These are phyloP conservation scores for Ectropis grisescens DNA, from an alignment of 1,140 invertebrate species.

Conservation along the genomic window DNA sequence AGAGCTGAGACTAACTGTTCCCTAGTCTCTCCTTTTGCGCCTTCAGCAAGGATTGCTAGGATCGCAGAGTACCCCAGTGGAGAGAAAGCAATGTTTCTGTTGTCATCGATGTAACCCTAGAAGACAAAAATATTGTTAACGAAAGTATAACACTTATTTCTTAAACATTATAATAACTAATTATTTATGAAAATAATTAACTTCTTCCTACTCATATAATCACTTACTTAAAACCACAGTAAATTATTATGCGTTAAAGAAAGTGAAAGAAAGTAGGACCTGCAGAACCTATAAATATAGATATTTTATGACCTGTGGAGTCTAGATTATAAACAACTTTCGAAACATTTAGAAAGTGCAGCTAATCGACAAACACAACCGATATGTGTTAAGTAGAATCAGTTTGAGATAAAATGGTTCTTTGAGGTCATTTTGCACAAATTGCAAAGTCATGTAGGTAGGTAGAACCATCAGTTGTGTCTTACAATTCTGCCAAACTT, in stretches of 20 bases:
- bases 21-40: slow-evolving; percentile 71
- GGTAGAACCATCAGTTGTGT: too few relatives aligned
- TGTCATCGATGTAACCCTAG: slow-evolving; percentile 70
- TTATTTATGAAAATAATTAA: background rate
- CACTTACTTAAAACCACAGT: background rate
- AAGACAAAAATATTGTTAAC: slow-evolving; percentile 12
- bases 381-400: too few relatives aligned
- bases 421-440: too few relatives aligned
- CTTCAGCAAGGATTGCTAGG: slow-evolving; percentile 73
- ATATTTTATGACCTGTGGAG: too few relatives aligned
- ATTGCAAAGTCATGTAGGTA: too few relatives aligned
- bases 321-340: too few relatives aligned
- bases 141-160: too few relatives aligned
- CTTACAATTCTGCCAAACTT: too few relatives aligned
- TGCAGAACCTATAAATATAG: too few relatives aligned
- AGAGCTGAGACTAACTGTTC: slow-evolving; percentile 69
- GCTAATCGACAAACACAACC: too few relatives aligned
- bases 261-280: background rate
- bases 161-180: slow-evolving; percentile 6
- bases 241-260: background rate
- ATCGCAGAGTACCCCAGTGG: slow-evolving; percentile 74
- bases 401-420: too few relatives aligned
- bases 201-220: background rate
- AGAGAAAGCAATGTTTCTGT: slow-evolving; percentile 74
- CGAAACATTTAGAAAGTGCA: too few relatives aligned